Conservation (phyloP, 2,888 invertebrate species). For the Caprella mutica region DNA sequence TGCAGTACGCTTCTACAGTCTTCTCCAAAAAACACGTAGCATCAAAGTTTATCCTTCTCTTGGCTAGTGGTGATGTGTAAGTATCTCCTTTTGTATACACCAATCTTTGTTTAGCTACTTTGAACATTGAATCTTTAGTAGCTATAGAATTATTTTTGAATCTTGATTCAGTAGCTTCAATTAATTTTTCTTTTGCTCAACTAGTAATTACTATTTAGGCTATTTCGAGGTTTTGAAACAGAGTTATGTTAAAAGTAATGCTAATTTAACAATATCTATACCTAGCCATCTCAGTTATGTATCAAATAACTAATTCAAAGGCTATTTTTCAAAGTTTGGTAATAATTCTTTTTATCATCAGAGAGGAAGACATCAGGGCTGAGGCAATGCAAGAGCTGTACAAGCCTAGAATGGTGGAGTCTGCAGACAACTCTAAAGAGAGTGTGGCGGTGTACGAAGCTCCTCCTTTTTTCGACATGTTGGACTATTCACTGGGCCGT, state of each 20-base stretch:
- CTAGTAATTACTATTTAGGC: no score
- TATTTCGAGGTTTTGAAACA: no score
- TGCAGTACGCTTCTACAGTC: conserved; percentile 65
- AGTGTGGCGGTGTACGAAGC: conserved; percentile 45
- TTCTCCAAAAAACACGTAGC: conserved; percentile 71
- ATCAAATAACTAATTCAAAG: neutral
- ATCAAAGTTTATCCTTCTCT: conserved; percentile 64
- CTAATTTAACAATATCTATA: no score
- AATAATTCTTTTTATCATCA: conserved; percentile 40
- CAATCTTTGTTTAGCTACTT: neutral
- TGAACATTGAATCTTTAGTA: neutral
- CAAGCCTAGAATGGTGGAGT: conserved; percentile 50
- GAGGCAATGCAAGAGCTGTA: conserved; percentile 65
- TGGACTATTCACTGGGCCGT: conserved; percentile 58
- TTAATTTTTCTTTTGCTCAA: no score
- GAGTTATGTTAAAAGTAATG: no score
- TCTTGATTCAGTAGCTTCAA: neutral
- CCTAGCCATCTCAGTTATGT: no score
- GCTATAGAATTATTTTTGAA: neutral
- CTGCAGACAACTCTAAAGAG: conserved; percentile 36
- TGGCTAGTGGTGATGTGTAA: conserved; percentile 73
- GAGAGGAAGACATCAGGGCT: conserved; percentile 61
- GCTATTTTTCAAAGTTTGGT: no score
- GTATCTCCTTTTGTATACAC: conserved; percentile 32
- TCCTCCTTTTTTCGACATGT: conserved; percentile 62